A percentile compares a stretch with the other conserved stretches of the same genome.
These are phyloP conservation scores for Amorpha juglandis DNA, from an alignment of 2,888 invertebrate species.

Conservation along the genomic window DNA sequence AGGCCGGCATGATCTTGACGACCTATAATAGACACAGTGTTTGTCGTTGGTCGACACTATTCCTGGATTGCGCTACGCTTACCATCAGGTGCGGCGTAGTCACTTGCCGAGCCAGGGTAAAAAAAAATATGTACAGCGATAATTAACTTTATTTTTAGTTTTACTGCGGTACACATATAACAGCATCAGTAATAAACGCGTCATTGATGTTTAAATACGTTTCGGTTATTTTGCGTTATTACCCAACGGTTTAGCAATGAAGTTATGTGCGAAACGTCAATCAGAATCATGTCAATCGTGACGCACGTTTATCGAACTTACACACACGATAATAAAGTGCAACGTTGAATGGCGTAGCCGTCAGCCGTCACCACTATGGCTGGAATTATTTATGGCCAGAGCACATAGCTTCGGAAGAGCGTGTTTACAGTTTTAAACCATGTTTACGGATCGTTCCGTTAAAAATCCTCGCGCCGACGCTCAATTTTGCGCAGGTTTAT, in stretches of 20 bases:
- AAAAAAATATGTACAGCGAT: not conserved
- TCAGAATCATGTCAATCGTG: slow-evolving; percentile 8
- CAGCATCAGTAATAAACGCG: slow-evolving; percentile 2
- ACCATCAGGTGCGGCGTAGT: no score
- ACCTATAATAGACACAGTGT: no score
- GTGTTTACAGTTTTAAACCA: slow-evolving; percentile 53
- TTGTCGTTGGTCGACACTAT: no score
- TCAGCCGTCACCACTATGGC: slow-evolving; percentile 32
- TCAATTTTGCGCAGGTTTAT: slow-evolving; percentile 34
- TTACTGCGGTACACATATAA: not conserved
- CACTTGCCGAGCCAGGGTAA: no score
- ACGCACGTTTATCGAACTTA: slow-evolving; percentile 17
- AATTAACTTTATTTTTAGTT: slow-evolving; percentile 16
- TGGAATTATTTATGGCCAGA: slow-evolving; percentile 39
- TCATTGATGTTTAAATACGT: slow-evolving; percentile 23
- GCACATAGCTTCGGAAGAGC: slow-evolving; percentile 37
- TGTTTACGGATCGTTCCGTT: slow-evolving; percentile 48
- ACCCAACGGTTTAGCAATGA: slow-evolving; percentile 23
- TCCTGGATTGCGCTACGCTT: no score
- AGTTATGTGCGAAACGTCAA: slow-evolving; percentile 24
- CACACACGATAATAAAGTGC: not conserved
- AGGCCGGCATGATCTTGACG: no score
- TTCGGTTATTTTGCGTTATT: slow-evolving; percentile 25
- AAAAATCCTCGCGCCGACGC: slow-evolving; percentile 38
- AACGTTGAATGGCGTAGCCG: slow-evolving; percentile 5